Evolutionary conservation across 2,888 invertebrate species (phyloP).

Genomic region (Leptopilina myrica): DNA sequence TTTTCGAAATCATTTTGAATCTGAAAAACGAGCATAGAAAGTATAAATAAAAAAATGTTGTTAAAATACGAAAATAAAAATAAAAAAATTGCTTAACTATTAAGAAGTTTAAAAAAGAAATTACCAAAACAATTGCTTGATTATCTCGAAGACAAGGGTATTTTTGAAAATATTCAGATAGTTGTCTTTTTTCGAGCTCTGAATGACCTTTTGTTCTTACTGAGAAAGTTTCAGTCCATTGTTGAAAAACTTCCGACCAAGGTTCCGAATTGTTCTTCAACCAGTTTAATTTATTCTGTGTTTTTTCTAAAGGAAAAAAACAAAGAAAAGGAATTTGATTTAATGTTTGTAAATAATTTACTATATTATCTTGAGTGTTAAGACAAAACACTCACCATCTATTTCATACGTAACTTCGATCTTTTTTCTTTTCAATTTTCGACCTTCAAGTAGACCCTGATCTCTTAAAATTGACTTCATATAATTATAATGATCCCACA

Average conservation of each 20-base stretch:
- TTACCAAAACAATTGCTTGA: constrained; percentile 23
- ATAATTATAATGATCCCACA: constrained; percentile 44
- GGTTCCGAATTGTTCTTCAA: not conserved
- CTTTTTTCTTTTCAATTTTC: constrained; percentile 17
- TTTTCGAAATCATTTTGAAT: constrained; percentile 10
- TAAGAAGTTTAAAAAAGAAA: not conserved
- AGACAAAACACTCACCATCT: not conserved
- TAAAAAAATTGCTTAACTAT: too few species aligned
- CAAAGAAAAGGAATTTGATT: not conserved
- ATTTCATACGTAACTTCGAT: constrained; percentile 1
- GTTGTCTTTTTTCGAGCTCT: constrained; percentile 5
- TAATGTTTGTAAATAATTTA: not conserved
- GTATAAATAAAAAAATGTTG: too few species aligned
- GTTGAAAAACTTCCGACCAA: constrained; percentile 6
- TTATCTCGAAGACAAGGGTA: constrained; percentile 20
- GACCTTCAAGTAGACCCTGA: constrained; percentile 19
- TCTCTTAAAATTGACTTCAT: constrained; percentile 40
- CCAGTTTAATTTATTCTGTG: constrained; percentile 20
- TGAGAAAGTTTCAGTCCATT: constrained; percentile 23
- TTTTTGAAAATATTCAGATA: constrained; percentile 18
- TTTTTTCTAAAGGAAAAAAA: constrained; percentile 6
- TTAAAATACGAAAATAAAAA: too few species aligned
- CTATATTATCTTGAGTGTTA: too few species aligned
- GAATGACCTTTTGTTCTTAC: constrained; percentile 30
- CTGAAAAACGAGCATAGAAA: not conserved